These are phyloP conservation scores for Catamblyrhynchus diadema DNA, from an alignment of 2,797 vertebrate genomes.

Conservation along the genomic window DNA sequence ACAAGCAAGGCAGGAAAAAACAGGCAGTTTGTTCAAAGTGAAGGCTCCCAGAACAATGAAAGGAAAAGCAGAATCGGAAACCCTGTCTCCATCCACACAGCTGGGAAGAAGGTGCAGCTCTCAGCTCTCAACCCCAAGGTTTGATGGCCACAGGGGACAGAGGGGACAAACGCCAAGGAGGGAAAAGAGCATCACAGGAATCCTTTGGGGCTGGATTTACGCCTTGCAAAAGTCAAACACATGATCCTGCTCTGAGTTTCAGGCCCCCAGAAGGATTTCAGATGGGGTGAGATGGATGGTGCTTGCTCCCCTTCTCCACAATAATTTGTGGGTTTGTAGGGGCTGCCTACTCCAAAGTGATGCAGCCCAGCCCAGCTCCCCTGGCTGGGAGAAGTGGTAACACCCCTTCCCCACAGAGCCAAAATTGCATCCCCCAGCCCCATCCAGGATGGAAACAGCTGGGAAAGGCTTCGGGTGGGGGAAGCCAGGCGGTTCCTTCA, in stretches of 20 bases:
- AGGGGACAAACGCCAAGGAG: background rate
- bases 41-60: constrained; percentile 61
- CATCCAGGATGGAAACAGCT: constrained; percentile 19
- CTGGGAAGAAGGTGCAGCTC: constrained; percentile 36
- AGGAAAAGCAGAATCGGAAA: constrained; percentile 65
- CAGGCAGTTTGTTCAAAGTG: constrained; percentile 23
- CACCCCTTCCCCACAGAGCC: background rate
- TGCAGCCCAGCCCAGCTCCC: background rate
- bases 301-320: rapidly evolving
- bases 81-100: background rate
- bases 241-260: background rate
- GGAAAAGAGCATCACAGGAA: background rate
- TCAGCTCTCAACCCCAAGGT: background rate
- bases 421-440: background rate
- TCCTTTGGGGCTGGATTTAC: background rate
- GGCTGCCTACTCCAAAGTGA: background rate
- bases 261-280: background rate
- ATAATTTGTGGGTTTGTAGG: background rate
- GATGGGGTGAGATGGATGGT: background rate
- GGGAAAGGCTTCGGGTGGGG: constrained; percentile 14
- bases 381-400: background rate
- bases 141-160: background rate
- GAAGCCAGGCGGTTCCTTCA: constrained; percentile 14
- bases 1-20: constrained; percentile 58
- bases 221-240: background rate